Evolutionary conservation across 2,113 vertebrate genomes (phyloP).

Genomic region (Bungarus multicinctus): DNA sequence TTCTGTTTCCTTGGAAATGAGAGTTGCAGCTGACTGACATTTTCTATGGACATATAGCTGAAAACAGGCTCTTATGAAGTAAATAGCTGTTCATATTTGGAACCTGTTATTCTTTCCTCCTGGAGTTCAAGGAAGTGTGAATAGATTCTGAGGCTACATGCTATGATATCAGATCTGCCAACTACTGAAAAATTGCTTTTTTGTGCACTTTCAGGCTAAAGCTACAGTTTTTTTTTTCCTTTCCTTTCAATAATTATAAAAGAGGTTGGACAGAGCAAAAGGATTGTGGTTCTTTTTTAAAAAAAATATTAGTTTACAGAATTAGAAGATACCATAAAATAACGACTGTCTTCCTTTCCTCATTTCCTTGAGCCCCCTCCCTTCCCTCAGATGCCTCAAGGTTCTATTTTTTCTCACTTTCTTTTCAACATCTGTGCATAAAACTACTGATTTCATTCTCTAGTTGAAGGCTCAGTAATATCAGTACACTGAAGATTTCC

Average conservation of each 20-base stretch:
- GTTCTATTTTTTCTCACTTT: too few species aligned
- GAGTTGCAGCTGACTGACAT: not conserved
- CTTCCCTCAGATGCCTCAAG: too few species aligned
- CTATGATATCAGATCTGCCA: not conserved
- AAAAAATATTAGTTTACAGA: not conserved
- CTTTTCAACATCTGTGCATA: too few species aligned
- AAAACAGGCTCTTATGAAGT: not conserved
- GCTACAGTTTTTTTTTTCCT: not conserved
- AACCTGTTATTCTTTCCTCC: not conserved
- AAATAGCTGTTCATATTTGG: not conserved
- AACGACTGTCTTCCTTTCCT: too few species aligned
- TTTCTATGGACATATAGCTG: not conserved
- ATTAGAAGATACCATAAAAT: too few species aligned
- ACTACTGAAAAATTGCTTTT: not conserved
- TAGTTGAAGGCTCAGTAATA: too few species aligned
- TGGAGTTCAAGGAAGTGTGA: not conserved
- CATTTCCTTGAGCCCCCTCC: too few species aligned
- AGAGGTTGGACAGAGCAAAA: not conserved
- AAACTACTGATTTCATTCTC: too few species aligned
- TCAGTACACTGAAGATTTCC: too few species aligned
- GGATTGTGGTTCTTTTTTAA: not conserved
- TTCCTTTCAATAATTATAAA: too few species aligned
- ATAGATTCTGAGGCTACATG: not conserved
- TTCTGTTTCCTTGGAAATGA: slow-evolving; percentile 1
- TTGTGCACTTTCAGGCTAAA: not conserved